Evolutionary conservation across 2,113 vertebrate species (phyloP).

Genomic region (Euleptes europaea): DNA sequence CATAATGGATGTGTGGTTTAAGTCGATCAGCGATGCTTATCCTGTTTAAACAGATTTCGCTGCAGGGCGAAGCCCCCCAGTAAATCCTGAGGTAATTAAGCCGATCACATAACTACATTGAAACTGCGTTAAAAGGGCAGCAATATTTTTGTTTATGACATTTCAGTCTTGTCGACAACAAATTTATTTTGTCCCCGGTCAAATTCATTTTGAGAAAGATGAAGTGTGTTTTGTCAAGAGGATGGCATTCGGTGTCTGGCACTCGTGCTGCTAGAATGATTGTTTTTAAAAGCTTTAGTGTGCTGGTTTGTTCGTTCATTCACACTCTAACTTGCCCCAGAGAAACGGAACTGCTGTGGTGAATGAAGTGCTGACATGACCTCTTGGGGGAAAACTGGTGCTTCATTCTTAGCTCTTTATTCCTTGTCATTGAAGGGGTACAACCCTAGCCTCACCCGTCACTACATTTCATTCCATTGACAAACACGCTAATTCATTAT

Average conservation of each 20-base stretch:
- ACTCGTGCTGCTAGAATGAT: constrained; percentile 12
- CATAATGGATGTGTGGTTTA: neutral
- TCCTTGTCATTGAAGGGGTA: neutral
- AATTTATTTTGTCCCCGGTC: constrained; percentile 48
- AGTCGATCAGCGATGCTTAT: constrained; percentile 36
- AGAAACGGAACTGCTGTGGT: neutral
- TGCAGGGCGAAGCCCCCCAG: constrained; percentile 17
- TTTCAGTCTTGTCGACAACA: constrained; percentile 58
- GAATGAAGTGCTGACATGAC: neutral
- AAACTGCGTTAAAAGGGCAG: constrained; percentile 42
- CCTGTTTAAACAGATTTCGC: constrained; percentile 1
- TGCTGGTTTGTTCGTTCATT: neutral
- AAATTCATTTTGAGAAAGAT: constrained; percentile 47
- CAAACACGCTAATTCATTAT: neutral
- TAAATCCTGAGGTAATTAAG: constrained; percentile 35
- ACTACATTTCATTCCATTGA: neutral
- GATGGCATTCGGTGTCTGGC: constrained; percentile 36
- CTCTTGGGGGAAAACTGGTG: neutral
- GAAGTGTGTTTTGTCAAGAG: constrained; percentile 36
- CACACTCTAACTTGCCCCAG: neutral
- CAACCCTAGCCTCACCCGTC: neutral
- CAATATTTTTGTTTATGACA: constrained; percentile 51
- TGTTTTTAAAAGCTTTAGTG: neutral
- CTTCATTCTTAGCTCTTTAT: neutral
- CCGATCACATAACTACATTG: constrained; percentile 12